Evolutionary conservation across 2,797 vertebrate species (phyloP).

Genomic region (Clarias pachynema): DNA sequence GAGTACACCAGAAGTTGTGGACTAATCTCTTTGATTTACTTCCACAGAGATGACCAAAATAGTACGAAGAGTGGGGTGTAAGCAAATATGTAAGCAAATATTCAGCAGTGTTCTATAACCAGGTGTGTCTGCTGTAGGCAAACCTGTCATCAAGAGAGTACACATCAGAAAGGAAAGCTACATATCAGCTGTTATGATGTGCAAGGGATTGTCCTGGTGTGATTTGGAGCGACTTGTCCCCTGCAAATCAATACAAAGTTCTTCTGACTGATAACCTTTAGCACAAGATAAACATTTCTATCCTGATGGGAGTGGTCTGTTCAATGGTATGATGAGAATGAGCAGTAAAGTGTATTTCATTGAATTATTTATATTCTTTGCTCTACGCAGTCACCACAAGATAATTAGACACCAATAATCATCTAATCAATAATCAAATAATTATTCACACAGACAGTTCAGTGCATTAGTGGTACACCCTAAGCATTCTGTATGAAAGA

Average conservation of each 20-base stretch:
- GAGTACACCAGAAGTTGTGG: background rate
- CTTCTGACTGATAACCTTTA: background rate
- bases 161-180: background rate
- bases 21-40: slow-evolving; percentile 18
- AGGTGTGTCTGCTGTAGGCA: background rate
- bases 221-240: background rate
- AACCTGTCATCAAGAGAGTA: background rate
- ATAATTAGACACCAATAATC: background rate
- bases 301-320: background rate
- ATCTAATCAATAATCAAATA: too few species aligned
- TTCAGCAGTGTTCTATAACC: background rate
- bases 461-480: too few species aligned
- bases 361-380: background rate
- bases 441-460: too few species aligned
- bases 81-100: slow-evolving; percentile 4
- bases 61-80: slow-evolving; percentile 33
- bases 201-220: background rate
- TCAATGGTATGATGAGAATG: background rate
- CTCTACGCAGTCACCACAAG: background rate
- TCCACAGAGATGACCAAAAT: slow-evolving; percentile 44
- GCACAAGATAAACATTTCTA: background rate
- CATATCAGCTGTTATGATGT: background rate
- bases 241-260: background rate
- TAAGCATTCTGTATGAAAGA: too few species aligned
- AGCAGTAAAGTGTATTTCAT: background rate